Percentiles rank a stretch among this genome's conserved stretches.
Evolutionary conservation across 2,888 invertebrate genomes (phyloP).

Genomic region (Allolobophora icterica): DNA sequence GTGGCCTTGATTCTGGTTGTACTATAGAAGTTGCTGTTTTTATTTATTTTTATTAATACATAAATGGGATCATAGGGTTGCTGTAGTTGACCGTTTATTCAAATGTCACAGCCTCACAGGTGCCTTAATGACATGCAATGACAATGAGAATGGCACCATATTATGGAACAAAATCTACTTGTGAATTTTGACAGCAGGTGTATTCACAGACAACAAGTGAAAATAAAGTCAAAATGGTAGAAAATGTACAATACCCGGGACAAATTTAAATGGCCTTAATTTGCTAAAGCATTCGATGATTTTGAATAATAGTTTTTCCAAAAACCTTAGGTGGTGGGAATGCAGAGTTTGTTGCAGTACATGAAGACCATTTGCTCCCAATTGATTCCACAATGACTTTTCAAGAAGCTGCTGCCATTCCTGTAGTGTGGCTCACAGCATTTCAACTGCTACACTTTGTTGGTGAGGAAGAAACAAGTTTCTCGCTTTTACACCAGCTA

Average conservation of each 20-base stretch:
- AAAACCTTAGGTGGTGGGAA: constrained; percentile 63
- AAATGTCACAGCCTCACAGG: too few species aligned
- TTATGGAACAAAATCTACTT: neutral
- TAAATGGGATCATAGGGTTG: too few species aligned
- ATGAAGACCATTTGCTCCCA: constrained; percentile 56
- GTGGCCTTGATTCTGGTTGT: too few species aligned
- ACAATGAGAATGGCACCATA: neutral
- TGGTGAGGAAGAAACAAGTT: constrained; percentile 53
- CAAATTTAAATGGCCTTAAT: neutral
- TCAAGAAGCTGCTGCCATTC: constrained; percentile 63
- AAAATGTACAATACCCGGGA: neutral
- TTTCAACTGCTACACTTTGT: constrained; percentile 62
- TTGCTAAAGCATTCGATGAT: neutral
- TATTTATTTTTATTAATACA: too few species aligned
- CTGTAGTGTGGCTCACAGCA: constrained; percentile 66
- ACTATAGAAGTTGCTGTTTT: too few species aligned
- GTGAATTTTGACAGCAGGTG: neutral
- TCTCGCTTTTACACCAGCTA: neutral
- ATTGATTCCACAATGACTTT: constrained; percentile 56
- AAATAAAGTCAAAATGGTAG: neutral
- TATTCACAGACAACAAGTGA: neutral
- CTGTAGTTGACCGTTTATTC: neutral
- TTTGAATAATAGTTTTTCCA: neutral
- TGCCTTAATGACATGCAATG: neutral
- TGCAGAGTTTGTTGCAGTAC: constrained; percentile 63